Evolutionary conservation across 2,888 invertebrate genomes (phyloP), one percentile per base, ranked within the genome.

Genomic region (Pimpla rufipes): DNA sequence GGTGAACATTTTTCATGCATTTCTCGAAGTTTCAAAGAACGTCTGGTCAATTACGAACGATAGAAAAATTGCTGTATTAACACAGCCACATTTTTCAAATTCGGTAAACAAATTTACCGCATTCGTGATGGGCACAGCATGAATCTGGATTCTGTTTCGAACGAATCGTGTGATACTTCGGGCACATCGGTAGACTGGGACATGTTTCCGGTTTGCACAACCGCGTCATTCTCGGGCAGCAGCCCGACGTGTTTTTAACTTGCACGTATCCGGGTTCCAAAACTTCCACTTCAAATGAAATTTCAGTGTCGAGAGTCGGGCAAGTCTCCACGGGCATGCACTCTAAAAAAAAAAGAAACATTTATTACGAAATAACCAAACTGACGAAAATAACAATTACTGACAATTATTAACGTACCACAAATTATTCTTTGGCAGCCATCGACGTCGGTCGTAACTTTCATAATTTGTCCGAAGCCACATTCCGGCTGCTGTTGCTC

Each of bases 361-460:
- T 23, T 42, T 21, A 74, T 45, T 37, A 35, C 16, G 45, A 42
- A 42, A 37, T 66, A 23, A 18, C 35, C 18, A 23, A 21, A 13
- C n/a, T n/a, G 37, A 59, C 23, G 10, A 37, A 47, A 10, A 45
- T 23, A 47, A 37, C 47, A 18, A 35, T n/a, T n/a, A 57, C 35
- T 2, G 37, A 18, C 35, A 40, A 52, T 45, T 11, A 16, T 21
- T 29, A 57, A 18, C 35, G n/a, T 91, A 96, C 96, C 95, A 89
- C 97, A 97, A 83, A 96, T 94, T 85, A 96, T 97, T 87, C 96
- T 95, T 42, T 95, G 95, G 92, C 97, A 97, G 5, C 96, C 96
- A 87, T 96, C 94, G 0, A 95, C 84, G 40, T 95, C 95, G 0
- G 94, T 95, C 87, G 95, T 95, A 79, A 96, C 93, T 90, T 97